phyloP scores from a whole-genome alignment of 2,797 vertebrate species.

The Lateolabrax maculatus region DNA sequence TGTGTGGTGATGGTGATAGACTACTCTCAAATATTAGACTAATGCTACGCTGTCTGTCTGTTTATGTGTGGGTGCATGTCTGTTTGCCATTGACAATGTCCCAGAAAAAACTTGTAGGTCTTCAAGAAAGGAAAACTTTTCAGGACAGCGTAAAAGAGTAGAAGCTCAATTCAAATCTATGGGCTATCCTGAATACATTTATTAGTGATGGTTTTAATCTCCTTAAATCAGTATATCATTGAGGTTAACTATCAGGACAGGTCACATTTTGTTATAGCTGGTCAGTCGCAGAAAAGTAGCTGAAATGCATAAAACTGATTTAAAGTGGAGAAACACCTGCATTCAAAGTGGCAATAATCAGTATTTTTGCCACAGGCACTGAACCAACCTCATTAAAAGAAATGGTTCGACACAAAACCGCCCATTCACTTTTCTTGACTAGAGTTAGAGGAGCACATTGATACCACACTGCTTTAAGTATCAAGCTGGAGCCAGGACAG shows the following conservation, averaged over 20 bases:
- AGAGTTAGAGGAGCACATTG: neutral
- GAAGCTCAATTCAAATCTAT: neutral
- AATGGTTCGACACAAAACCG: neutral
- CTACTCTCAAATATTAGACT: neutral
- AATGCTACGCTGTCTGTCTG: neutral
- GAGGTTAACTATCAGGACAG: neutral
- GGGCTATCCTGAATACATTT: neutral
- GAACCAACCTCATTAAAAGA: neutral
- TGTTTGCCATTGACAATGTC: neutral
- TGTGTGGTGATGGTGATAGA: slow-evolving; percentile 1
- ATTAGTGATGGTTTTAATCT: neutral
- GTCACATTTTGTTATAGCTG: neutral
- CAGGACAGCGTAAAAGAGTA: neutral
- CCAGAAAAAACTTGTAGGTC: neutral
- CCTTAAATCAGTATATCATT: neutral
- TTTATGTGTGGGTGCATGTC: neutral
- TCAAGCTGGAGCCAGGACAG: neutral
- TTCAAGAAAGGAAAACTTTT: neutral
- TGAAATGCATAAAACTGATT: neutral
- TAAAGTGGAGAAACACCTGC: too few species aligned
- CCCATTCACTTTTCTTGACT: too few species aligned
- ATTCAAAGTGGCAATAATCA: too few species aligned
- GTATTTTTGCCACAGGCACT: too few species aligned
- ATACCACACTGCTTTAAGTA: too few species aligned
- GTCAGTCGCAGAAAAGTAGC: neutral